A percentile compares a stretch with the other conserved stretches of the same genome.
These are phyloP conservation scores for Carapus acus DNA, from an alignment of 2,797 vertebrate species.

Conservation along the genomic window DNA sequence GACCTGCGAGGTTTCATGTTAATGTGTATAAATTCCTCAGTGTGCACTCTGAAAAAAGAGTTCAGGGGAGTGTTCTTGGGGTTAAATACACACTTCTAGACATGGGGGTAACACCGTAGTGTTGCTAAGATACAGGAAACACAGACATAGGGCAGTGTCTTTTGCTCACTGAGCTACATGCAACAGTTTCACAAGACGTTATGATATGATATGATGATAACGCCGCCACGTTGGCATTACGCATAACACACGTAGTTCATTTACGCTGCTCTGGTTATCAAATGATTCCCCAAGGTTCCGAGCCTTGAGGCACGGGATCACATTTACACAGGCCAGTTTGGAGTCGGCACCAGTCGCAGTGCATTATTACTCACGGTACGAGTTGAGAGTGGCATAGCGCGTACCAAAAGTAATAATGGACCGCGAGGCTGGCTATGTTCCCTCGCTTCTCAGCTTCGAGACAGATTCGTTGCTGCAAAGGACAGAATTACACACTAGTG, in stretches of 20 bases:
- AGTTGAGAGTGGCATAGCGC: constrained; percentile 99
- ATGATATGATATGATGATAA: constrained; percentile 34
- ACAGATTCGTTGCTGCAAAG: constrained; percentile 10
- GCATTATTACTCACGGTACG: constrained; percentile 99
- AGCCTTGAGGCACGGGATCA: constrained; percentile 16
- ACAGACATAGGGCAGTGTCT: constrained; percentile 19
- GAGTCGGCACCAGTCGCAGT: constrained; percentile 78
- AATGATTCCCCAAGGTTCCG: constrained; percentile 22
- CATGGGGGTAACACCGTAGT: constrained; percentile 28
- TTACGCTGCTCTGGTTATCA: constrained; percentile 24
- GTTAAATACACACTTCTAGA: constrained; percentile 35
- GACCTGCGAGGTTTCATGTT: constrained; percentile 24
- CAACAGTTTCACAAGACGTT: constrained; percentile 27
- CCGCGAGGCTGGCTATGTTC: constrained; percentile 74
- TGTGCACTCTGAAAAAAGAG: constrained; percentile 31
- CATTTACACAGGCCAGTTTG: constrained; percentile 34
- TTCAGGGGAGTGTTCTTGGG: constrained; percentile 42
- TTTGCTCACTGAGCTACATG: constrained; percentile 35
- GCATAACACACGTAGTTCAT: constrained; percentile 24
- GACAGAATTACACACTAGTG: constrained; percentile 13
- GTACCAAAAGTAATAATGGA: constrained; percentile 99
- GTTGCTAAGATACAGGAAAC: constrained; percentile 58
- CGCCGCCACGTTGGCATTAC: constrained; percentile 47
- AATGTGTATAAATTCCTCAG: constrained; percentile 21
- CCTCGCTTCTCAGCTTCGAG: constrained; percentile 25